A percentile compares a stretch with the other conserved stretches of the same genome.
Conservation (phyloP, 1,140 invertebrate species). For the Pseudoatta argentina region DNA sequence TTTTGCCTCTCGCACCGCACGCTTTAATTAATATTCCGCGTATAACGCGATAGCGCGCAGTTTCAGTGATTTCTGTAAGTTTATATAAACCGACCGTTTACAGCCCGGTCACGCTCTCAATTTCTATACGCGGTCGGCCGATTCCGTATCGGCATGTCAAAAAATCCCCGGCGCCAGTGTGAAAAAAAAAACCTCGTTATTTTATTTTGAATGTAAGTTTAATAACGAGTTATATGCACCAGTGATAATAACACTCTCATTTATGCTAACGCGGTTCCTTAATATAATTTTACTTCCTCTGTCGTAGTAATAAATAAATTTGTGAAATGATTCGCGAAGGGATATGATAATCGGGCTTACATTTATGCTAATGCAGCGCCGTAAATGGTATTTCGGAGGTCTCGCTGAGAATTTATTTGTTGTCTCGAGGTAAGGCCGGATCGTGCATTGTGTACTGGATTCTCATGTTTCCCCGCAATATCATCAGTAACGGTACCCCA, state of each 20-base stretch:
- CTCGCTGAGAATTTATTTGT: conserved; percentile 39
- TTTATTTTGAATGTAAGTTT: conserved; percentile 31
- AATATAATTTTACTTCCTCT: conserved; percentile 32
- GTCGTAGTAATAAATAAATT: conserved; percentile 33
- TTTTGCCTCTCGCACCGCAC: conserved; percentile 17
- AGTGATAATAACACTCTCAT: conserved; percentile 14
- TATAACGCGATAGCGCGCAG: conserved; percentile 69
- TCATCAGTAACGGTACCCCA: neutral
- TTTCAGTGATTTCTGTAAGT: conserved; percentile 77
- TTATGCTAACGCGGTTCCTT: conserved; percentile 46
- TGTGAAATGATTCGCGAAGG: conserved; percentile 35
- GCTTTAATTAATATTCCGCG: conserved; percentile 76
- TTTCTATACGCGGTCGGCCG: conserved; percentile 34
- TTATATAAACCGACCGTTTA: conserved; percentile 79
- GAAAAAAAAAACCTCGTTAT: neutral
- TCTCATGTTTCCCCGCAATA: conserved; percentile 32
- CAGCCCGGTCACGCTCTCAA: conserved; percentile 76
- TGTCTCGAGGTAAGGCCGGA: neutral
- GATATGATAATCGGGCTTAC: conserved; percentile 56
- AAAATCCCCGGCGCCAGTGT: too few species aligned
- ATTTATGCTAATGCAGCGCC: conserved; percentile 43
- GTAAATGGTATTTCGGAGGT: neutral
- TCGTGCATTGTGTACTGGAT: neutral
- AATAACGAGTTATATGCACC: conserved; percentile 1
- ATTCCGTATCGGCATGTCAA: neutral